Evolutionary conservation across 2,113 vertebrate genomes (phyloP).

Genomic region (Vombatus ursinus): DNA sequence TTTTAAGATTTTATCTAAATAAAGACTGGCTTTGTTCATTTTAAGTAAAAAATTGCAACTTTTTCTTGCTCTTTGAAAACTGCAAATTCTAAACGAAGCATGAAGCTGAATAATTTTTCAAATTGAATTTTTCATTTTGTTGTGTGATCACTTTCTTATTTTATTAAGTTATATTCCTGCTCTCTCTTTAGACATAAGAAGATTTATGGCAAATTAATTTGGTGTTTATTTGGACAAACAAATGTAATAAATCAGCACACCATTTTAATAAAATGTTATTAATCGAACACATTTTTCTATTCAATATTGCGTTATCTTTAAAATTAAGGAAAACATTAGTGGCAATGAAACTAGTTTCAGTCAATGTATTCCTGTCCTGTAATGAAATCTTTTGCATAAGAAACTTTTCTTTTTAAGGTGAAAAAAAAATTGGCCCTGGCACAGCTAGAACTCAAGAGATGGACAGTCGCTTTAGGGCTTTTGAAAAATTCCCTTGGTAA

Average conservation of each 20-base stretch:
- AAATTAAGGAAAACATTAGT: slow-evolving; percentile 87
- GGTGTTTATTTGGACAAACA: slow-evolving; percentile 83
- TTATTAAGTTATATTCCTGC: slow-evolving; percentile 77
- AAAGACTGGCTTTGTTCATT: slow-evolving; percentile 55
- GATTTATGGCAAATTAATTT: slow-evolving; percentile 82
- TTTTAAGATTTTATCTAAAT: slow-evolving; percentile 59
- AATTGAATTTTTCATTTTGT: slow-evolving; percentile 76
- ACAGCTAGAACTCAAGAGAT: slow-evolving; percentile 55
- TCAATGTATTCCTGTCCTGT: slow-evolving; percentile 81
- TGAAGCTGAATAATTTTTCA: slow-evolving; percentile 80
- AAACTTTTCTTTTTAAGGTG: slow-evolving; percentile 67
- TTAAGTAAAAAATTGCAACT: slow-evolving; percentile 54
- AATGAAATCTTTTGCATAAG: slow-evolving; percentile 74
- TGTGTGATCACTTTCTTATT: slow-evolving; percentile 80
- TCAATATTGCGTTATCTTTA: slow-evolving; percentile 86
- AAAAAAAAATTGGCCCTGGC: slow-evolving; percentile 67
- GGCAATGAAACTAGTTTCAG: slow-evolving; percentile 83
- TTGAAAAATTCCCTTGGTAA: slow-evolving; percentile 26
- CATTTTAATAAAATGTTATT: slow-evolving; percentile 84
- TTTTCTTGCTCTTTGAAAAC: slow-evolving; percentile 72
- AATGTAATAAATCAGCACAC: slow-evolving; percentile 83
- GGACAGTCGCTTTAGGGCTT: slow-evolving; percentile 49
- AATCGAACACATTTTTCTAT: slow-evolving; percentile 85
- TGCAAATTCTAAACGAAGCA: slow-evolving; percentile 73
- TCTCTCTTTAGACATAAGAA: slow-evolving; percentile 78